A percentile compares a stretch with the other conserved stretches of the same genome.
phyloP scores from a whole-genome alignment of 2,888 invertebrate species.

The Prenolepis imparis region DNA sequence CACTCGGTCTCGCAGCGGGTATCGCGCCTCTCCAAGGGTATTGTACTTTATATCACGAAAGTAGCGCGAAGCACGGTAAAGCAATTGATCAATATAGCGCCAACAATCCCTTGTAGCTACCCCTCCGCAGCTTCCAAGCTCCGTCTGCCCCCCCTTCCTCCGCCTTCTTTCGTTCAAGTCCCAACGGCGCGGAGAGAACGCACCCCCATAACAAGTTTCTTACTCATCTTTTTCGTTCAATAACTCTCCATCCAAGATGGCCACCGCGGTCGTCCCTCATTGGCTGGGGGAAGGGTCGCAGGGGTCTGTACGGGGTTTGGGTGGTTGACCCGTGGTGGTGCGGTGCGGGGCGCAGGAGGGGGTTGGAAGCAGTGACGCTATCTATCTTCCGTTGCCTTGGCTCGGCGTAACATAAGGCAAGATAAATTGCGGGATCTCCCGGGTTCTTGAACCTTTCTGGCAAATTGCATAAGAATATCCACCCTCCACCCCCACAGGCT shows the following conservation, averaged over 20 bases:
- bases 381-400: conserved; percentile 87
- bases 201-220: conserved; percentile 86
- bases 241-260: conserved; percentile 87
- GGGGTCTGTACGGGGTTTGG: conserved; percentile 78
- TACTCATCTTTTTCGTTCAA: conserved; percentile 87
- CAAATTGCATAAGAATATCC: conserved; percentile 87
- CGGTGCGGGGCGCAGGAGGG: conserved; percentile 74
- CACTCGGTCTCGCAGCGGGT: conserved; percentile 80
- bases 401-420: conserved; percentile 87
- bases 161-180: conserved; percentile 66
- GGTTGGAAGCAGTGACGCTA: conserved; percentile 86
- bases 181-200: conserved; percentile 80
- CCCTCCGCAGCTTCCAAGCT: conserved; percentile 58
- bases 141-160: conserved; percentile 57
- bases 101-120: conserved; percentile 80
- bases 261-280: conserved; percentile 87
- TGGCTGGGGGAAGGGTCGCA: conserved; percentile 86
- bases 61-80: conserved; percentile 85
- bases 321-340: conserved; percentile 79
- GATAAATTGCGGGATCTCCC: conserved; percentile 87
- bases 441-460: conserved; percentile 87
- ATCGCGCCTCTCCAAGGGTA: conserved; percentile 75
- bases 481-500: conserved; percentile 77
- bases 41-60: conserved; percentile 83
- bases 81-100: conserved; percentile 86